Conservation (phyloP, 2,113 vertebrate species). For the Notarius lentiginosus region DNA sequence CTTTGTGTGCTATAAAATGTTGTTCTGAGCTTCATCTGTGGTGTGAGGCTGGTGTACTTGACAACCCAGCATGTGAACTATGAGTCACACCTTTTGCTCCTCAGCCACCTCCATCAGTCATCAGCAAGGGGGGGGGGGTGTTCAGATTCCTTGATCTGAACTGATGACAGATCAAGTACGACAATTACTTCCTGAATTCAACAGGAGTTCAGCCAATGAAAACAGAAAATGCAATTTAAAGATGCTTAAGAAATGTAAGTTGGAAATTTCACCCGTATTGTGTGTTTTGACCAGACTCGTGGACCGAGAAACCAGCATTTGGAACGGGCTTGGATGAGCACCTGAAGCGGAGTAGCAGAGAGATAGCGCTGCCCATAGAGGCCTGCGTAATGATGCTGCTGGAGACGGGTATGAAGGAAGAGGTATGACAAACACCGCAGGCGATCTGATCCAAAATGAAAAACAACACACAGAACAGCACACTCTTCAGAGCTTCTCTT, state of each 20-base stretch:
- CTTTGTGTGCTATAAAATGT: slow-evolving; percentile 23
- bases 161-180: no score
- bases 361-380: slow-evolving; percentile 89
- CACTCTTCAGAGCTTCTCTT: neutral
- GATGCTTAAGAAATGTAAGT: no score
- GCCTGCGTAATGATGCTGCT: slow-evolving; percentile 98
- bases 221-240: neutral
- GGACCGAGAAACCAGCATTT: slow-evolving; percentile 96
- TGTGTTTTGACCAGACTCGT: slow-evolving; percentile 78
- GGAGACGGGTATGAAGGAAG: slow-evolving; percentile 96
- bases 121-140: neutral
- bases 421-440: slow-evolving; percentile 71
- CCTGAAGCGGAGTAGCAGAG: slow-evolving; percentile 90
- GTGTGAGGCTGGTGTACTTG: slow-evolving; percentile 55
- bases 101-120: slow-evolving; percentile 29
- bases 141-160: neutral
- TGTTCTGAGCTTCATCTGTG: slow-evolving; percentile 47
- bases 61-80: slow-evolving; percentile 64
- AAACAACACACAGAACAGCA: neutral
- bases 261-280: neutral
- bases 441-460: neutral
- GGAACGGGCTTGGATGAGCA: slow-evolving; percentile 91
- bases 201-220: neutral
- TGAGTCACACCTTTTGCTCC: slow-evolving; percentile 63
- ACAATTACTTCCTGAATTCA: neutral